Base-by-base conservation (phyloP, 2,797 vertebrate species). In the Perodicticus potto region DNA sequence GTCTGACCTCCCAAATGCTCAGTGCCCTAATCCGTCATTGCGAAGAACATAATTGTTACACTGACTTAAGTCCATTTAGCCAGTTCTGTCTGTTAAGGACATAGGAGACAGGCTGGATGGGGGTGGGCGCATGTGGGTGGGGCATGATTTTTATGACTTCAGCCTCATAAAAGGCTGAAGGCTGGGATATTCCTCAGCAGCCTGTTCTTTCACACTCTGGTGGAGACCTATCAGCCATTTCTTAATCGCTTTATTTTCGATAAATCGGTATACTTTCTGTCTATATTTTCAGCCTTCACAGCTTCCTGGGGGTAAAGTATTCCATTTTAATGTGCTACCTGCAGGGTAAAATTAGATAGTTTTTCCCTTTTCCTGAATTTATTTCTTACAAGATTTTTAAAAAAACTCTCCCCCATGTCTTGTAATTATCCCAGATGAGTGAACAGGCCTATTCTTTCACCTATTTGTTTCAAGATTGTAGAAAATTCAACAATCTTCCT, bases 331-430 rank as follows among this genome's bases (percentile, higher is more conserved):
- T 76, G 19, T 55, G 49, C 59, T 61, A 27, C 29, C 78, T 78
- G 14, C 29, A 88, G 77, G 61, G 40, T 85, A 55, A 77, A 85
- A 67, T 82, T 57, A 92, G 59, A 74, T 17, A 29, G 16, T 40
- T 92, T 85, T 89, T 76, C 37, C 70, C 49, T 77, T 89, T 95
- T 59, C 63, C 81, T 65, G 78, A 69, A 34, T 67, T 53, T 80
- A 20, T 70, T 86, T 72, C 61, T 86, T 77, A 1, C 19, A 86
- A 69, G 76, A 63, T 94, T 87, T 87, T 23, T n/a, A 74, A 85
- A 78, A 77, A 7, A 86, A 22, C 12, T 59, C 27, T 72, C 81
- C 61, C 32, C n/a, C 10, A 43, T 78, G 73, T 69, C 22, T 67
- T 78, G 10, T 45, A 77, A 89, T 69, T 57, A 90, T 45, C 17